Conservation (phyloP, 2,797 vertebrate genomes). For the Chrysocyon brachyurus region DNA sequence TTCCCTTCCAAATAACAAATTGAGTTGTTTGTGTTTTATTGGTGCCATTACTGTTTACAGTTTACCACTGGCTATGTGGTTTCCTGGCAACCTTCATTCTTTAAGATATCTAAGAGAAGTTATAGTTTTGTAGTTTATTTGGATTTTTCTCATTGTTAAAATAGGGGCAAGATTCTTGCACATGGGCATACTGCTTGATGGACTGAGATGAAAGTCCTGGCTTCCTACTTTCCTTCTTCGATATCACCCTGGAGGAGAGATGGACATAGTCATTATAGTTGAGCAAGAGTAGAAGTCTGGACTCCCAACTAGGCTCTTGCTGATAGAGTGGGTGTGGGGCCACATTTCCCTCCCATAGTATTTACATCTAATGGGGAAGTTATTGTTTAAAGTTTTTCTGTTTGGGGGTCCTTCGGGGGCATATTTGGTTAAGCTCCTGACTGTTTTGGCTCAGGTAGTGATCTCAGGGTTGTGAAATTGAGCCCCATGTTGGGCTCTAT, state of each 20-base stretch:
- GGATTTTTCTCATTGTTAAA: background rate
- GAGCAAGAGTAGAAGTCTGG: background rate
- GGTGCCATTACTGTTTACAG: background rate
- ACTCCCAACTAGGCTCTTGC: background rate
- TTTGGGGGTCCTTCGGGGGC: background rate
- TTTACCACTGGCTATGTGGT: background rate
- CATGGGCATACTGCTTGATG: background rate
- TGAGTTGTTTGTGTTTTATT: background rate
- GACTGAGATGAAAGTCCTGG: background rate
- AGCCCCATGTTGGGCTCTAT: background rate
- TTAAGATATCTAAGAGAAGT: background rate
- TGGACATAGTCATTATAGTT: background rate
- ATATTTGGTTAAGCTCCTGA: background rate
- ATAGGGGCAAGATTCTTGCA: background rate
- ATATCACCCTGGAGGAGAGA: background rate
- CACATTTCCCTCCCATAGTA: rapidly evolving
- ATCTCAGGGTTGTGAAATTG: background rate
- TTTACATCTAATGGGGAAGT: background rate
- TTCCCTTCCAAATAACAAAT: background rate
- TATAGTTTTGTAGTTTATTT: background rate
- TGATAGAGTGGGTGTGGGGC: background rate
- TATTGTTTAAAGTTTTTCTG: background rate
- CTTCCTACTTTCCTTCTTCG: background rate
- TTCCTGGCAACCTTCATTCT: background rate
- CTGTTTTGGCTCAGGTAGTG: background rate